A percentile compares a stretch with the other conserved stretches of the same genome.
Conservation (phyloP, 1,140 invertebrate genomes). For the Conus ventricosus region DNA sequence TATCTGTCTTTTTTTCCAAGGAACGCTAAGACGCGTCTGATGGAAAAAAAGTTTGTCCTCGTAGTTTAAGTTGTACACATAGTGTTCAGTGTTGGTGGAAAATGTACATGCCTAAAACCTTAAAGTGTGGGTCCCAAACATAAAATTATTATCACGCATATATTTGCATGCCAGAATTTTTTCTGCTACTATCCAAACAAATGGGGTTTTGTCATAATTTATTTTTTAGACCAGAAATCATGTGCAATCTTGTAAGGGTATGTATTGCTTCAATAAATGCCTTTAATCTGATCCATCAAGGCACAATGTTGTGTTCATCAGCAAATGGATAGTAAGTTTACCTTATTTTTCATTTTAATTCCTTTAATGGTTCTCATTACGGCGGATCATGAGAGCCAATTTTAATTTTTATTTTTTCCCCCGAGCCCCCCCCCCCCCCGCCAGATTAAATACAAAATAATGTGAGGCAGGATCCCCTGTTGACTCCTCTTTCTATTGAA, state of each 20-base stretch:
- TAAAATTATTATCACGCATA: background rate
- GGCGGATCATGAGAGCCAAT: slow-evolving; percentile 22
- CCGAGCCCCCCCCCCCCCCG: too few relatives aligned
- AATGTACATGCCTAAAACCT: slow-evolving; percentile 25
- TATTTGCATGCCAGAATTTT: background rate
- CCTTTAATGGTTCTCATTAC: slow-evolving; percentile 31
- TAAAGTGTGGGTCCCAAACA: slow-evolving; percentile 9
- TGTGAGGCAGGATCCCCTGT: background rate
- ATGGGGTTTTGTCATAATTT: background rate
- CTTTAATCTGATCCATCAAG: slow-evolving; percentile 21
- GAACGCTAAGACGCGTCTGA: background rate
- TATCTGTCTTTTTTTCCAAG: background rate
- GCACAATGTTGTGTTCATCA: slow-evolving; percentile 34
- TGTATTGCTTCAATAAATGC: background rate
- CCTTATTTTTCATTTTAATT: slow-evolving; percentile 18
- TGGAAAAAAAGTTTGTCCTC: slow-evolving; percentile 9
- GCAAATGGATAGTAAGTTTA: slow-evolving; percentile 29
- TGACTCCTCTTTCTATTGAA: slow-evolving; percentile 25
- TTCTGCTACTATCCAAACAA: slow-evolving; percentile 13
- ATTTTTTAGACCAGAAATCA: background rate
- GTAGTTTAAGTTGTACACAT: slow-evolving; percentile 15
- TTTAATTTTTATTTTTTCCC: too few relatives aligned
- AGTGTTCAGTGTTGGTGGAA: background rate
- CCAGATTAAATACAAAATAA: slow-evolving; percentile 30
- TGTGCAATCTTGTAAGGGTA: background rate